Percentiles rank a stretch among this genome's conserved stretches.
phyloP scores from a whole-genome alignment of 2,113 vertebrate genomes.

The Todiramphus chloris region DNA sequence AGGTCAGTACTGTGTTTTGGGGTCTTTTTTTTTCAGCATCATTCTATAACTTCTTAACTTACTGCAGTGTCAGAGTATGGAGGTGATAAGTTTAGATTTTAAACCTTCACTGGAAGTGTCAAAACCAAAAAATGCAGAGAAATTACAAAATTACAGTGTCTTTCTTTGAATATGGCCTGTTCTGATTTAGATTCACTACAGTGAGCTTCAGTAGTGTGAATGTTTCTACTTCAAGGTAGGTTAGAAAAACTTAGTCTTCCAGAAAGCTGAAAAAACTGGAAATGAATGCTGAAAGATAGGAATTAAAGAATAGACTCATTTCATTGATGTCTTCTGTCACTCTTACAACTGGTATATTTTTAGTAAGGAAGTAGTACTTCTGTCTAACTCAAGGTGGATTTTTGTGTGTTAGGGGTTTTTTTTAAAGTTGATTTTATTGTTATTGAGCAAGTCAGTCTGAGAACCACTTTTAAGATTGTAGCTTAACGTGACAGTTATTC shows the following conservation, averaged over 20 bases:
- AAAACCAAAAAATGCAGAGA: neutral
- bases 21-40: neutral
- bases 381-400: neutral
- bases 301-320: fast-evolving
- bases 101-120: neutral
- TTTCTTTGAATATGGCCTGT: neutral
- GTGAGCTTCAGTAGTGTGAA: neutral
- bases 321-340: neutral
- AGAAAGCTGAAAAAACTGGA: neutral
- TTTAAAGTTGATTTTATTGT: neutral
- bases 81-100: neutral
- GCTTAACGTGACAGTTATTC: neutral
- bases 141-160: neutral
- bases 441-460: neutral
- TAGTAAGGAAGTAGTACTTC: neutral
- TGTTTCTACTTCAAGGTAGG: neutral
- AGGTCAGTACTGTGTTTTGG: fast-evolving
- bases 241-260: neutral
- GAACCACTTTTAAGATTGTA: neutral
- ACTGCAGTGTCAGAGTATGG: neutral
- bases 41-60: neutral
- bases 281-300: neutral
- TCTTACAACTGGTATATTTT: neutral
- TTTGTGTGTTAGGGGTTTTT: neutral
- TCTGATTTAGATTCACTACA: fast-evolving